phyloP scores from a whole-genome alignment of 2,888 invertebrate genomes.

The Rhagophthalmus giganteus region DNA sequence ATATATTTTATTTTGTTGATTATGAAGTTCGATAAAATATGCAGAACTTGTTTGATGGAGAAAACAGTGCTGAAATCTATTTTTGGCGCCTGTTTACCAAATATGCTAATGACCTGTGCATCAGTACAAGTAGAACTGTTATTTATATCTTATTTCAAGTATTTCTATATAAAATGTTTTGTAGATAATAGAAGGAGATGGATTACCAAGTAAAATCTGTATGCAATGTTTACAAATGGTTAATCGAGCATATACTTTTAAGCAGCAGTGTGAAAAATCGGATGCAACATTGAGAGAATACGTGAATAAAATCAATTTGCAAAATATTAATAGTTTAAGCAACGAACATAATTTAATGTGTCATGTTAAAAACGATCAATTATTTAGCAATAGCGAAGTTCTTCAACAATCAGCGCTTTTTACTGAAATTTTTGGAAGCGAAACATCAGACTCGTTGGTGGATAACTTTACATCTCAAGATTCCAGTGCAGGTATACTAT shows the following conservation, averaged over 20 bases:
- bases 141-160: too few species aligned
- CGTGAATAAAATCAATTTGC: constrained; percentile 42
- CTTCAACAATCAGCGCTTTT: constrained; percentile 50
- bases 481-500: constrained; percentile 47
- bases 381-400: constrained; percentile 48
- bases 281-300: constrained; percentile 50
- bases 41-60: constrained; percentile 51
- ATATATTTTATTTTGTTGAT: not conserved
- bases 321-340: constrained; percentile 37
- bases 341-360: constrained; percentile 38
- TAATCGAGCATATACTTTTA: constrained; percentile 51
- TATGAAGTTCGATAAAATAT: constrained; percentile 53
- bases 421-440: constrained; percentile 52
- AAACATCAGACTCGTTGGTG: constrained; percentile 48
- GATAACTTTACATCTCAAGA: constrained; percentile 48
- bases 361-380: constrained; percentile 45
- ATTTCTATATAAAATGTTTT: too few species aligned
- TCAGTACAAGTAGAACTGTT: constrained; percentile 50
- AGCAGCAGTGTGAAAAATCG: constrained; percentile 53
- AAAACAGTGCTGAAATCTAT: constrained; percentile 50
- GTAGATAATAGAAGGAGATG: constrained; percentile 52
- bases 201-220: constrained; percentile 52
- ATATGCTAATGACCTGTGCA: constrained; percentile 53
- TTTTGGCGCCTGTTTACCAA: constrained; percentile 51
- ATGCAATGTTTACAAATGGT: constrained; percentile 51